phyloP scores from a whole-genome alignment of 35 echinoderm and acorn worm species.

The Diadema setosum region DNA sequence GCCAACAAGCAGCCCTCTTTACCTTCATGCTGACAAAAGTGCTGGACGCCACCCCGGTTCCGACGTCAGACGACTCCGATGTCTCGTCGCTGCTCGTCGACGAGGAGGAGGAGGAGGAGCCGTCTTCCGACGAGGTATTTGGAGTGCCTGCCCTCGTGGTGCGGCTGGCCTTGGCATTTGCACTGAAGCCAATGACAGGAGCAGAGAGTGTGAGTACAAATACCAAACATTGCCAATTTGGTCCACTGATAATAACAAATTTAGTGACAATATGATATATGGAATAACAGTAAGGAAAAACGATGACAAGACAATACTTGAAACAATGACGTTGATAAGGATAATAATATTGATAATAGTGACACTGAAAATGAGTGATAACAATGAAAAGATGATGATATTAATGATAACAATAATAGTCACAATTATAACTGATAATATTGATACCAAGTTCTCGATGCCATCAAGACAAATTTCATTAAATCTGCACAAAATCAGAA shows the following conservation, averaged over 20 bases:
- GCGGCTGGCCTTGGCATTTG: slow-evolving; percentile 13
- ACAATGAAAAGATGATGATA: not conserved
- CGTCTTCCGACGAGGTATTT: slow-evolving; percentile 22
- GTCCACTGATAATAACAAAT: too few species aligned
- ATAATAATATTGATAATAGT: not conserved
- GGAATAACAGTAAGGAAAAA: too few species aligned
- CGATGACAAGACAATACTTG: too few species aligned
- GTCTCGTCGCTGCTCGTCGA: slow-evolving; percentile 43
- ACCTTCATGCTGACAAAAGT: slow-evolving; percentile 53
- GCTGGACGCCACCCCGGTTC: not conserved
- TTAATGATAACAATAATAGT: not conserved
- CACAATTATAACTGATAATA: too few species aligned
- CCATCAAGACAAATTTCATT: too few species aligned
- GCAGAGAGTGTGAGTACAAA: too few species aligned
- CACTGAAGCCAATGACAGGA: too few species aligned
- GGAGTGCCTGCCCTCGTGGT: slow-evolving; percentile 41
- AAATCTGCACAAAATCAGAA: too few species aligned
- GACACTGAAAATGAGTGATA: too few species aligned
- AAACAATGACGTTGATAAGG: not conserved
- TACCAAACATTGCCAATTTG: too few species aligned
- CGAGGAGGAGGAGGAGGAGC: slow-evolving; percentile 33
- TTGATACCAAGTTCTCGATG: too few species aligned
- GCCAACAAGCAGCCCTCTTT: not conserved
- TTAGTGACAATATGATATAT: too few species aligned
- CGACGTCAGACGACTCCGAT: not conserved